Evolutionary conservation across 2,113 vertebrate genomes (phyloP), one percentile per base, ranked within the genome.

Genomic region (Athene noctua): DNA sequence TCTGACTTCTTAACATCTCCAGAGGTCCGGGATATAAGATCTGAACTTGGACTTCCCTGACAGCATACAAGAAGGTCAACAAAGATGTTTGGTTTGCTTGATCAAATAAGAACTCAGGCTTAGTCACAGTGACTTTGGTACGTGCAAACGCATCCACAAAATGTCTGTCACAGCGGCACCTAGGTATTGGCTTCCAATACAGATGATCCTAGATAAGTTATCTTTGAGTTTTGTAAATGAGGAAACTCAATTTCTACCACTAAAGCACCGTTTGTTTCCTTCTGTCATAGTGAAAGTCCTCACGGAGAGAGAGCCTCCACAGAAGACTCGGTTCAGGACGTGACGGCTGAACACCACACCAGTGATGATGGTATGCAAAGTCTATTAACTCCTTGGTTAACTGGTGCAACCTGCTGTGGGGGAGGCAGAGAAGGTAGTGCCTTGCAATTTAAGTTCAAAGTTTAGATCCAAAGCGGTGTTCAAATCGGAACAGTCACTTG

Each of bases 301-400:
- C 99, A 99, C 2, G 99, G 98, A 81, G 99, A 99, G 97, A 98
- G 99, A 89, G 98, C 98, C 85, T 98, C 99, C 6, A 94, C 98
- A 65, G 99, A 99, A 77, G 99, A 99, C 87, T 98, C 98, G 0
- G 98, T 98, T 34, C 99, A 99, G 88, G 99, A 99, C 17, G 97
- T 98, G 5, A 95, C 98, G 4, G 94, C 98, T 9, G 99, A 99
- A 30, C 97, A 98, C 96, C 99, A 98, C 96, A 99, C 98, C 80
- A 99, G 99, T 3, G 99, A 99, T n/a, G 99, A 99, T 16, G 99
- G 99, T 99, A 97, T 4, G 97, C 88, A 22, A 5, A 13, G 8
- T 9, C 80, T 70, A 5, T 6, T 21, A 6, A 3, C 62, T 36
- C 5, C 70, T 77, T n/a, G 77, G 38, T 10, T 7, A 7, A 34